Percentiles rank a stretch among this genome's conserved stretches.
Evolutionary conservation across 2,888 invertebrate species (phyloP).

Genomic region (Muschampia plurimacula): DNA sequence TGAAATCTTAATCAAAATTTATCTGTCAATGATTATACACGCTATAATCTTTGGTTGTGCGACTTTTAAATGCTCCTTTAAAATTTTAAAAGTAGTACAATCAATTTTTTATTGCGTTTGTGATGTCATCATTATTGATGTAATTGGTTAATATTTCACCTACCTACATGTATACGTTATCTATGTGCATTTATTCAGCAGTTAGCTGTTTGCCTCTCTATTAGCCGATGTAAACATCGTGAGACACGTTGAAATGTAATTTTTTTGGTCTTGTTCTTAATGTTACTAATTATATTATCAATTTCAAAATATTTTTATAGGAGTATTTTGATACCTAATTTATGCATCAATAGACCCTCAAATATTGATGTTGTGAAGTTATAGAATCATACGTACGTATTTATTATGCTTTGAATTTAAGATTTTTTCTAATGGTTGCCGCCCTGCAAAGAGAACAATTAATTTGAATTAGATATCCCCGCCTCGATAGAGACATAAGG

Average conservation of each 20-base stretch:
- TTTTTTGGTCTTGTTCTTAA: conserved; percentile 82
- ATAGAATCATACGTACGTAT: conserved; percentile 70
- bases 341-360: conserved; percentile 81
- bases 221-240: conserved; percentile 77
- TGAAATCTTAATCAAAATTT: conserved; percentile 40
- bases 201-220: conserved; percentile 83
- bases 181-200: conserved; percentile 82
- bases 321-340: conserved; percentile 75
- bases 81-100: conserved; percentile 13
- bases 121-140: conserved; percentile 3
- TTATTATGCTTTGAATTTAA: conserved; percentile 65
- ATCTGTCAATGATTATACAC: conserved; percentile 15
- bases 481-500: conserved; percentile 77
- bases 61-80: conserved; percentile 11
- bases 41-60: conserved; percentile 18
- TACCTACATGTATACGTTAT: conserved; percentile 62
- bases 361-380: conserved; percentile 81
- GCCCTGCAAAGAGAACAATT: conserved; percentile 76
- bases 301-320: conserved; percentile 69
- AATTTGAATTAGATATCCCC: conserved; percentile 74
- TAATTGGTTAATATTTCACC: conserved; percentile 40
- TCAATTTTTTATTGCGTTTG: conserved; percentile 20
- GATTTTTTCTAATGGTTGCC: conserved; percentile 62
- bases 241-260: conserved; percentile 77
- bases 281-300: conserved; percentile 55